These are phyloP conservation scores for Eilema sororculum DNA, from an alignment of 2,888 invertebrate genomes.

Conservation along the genomic window DNA sequence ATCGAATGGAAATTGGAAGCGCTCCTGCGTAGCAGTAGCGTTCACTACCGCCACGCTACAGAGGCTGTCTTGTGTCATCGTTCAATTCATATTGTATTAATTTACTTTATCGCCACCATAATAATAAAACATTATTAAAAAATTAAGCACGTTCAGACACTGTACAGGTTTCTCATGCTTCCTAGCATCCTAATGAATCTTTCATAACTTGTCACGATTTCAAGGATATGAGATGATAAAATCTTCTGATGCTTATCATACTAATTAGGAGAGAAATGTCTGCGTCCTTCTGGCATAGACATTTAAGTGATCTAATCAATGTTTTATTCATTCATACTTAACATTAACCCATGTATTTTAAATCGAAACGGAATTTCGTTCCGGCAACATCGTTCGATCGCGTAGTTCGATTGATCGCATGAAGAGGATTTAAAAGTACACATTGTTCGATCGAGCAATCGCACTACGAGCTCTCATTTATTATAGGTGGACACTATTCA, in stretches of 20 bases:
- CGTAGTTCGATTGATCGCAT: no score
- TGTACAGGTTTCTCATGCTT: background rate
- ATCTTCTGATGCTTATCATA: background rate
- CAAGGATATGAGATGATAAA: background rate
- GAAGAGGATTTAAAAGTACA: no score
- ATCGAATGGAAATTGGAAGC: no score
- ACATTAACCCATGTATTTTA: background rate
- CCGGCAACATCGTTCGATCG: no score
- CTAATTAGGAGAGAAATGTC: background rate
- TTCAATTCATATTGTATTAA: background rate
- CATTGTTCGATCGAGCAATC: no score
- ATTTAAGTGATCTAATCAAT: background rate
- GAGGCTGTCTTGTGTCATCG: no score
- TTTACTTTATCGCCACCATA: background rate
- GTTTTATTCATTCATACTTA: constrained; percentile 2
- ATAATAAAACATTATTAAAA: background rate
- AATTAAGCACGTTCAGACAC: background rate
- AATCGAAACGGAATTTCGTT: no score
- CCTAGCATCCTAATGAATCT: background rate
- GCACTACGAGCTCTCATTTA: no score
- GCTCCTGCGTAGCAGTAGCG: no score
- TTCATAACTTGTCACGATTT: background rate
- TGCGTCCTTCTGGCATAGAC: background rate
- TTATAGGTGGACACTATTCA: no score
- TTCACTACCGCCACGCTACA: no score